Base-by-base conservation (phyloP, 1,140 invertebrate genomes). In the Scaptodrosophila lebanonensis region DNA sequence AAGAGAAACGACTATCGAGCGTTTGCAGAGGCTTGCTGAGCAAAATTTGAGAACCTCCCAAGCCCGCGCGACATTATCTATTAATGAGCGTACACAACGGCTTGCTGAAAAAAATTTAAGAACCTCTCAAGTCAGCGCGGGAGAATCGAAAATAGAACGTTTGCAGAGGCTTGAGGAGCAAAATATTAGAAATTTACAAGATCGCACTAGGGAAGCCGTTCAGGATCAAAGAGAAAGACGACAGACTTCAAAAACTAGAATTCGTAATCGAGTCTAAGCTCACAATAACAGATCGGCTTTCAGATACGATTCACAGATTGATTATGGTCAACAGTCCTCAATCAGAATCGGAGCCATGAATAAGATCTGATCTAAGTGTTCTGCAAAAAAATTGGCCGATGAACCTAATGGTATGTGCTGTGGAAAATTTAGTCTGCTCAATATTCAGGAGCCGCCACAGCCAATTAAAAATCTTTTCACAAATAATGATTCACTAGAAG, bases 321-420 rank as follows among this genome's bases (percentile, higher is more conserved):
- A 70, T 54, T 66, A 70, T 70, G 66, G 66, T 20, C 63, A 70
- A 38, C 58, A 75, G 30, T 1, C 29, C 0, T 42, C 22, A 54
- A 29, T 75, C 50, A 62, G 66, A 69, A 75, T 75, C 39, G 63
- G 63, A 67, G 51, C n/a, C 9, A 75, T 68, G 56, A 67, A 61
- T 67, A 67, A 64, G 57, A 58, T 68, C 48, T 77, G 65, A 38
- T 25, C 68, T 64, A 68, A 52, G 0, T 70, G 63, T n/a, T 72
- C 36, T 64, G 65, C 65, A 16, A 69, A 73, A 17, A 77, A 77
- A 70, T 73, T 54, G 59, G 39, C 30, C 0, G 69, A 73, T 6
- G 66, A 79, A 79, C 12, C 69, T 33, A 73, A 73, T 49, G 66
- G 35, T 60, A 43, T 69, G 67, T 73, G 68, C 27, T 59, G 56